Base-by-base conservation (phyloP, 2,888 invertebrate genomes). In the Tetranychus piercei region DNA sequence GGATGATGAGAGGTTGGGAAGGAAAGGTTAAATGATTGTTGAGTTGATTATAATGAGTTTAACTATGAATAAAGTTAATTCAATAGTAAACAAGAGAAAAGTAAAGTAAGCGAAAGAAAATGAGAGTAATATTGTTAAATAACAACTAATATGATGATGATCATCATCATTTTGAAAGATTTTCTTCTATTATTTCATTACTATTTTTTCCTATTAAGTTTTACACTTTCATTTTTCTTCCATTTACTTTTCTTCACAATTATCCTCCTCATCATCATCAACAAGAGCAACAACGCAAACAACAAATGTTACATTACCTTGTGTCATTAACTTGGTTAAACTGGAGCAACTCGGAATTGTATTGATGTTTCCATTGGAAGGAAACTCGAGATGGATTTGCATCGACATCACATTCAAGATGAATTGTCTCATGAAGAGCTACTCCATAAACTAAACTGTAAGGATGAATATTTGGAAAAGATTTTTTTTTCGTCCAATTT, bases 331-430 rank as follows among this genome's bases (percentile, higher is more conserved):
- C 72, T 69, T 74, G 72, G 23, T 74, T 67, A 66, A 76, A 76
- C 20, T 71, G 64, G 6, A 44, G 8, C 23, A 75, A 45, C n/a
- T 75, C 75, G 20, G 70, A 73, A 64, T 75, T 64, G 6, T 34
- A 18, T 72, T 75, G 74, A 72, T 76, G 76, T 72, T 71, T 73
- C 78, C 78, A 79, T 69, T 76, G 77, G 75, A 79, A 79, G 18
- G 74, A 66, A n/a, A 77, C 75, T 23, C 77, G 78, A 3, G 76
- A 44, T 1, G 78, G 78, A 74, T 79, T 78, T 7, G 78, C 75
- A 11, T 79, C 78, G 20, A 79, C 76, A 69, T 78, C 77, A 71
- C 71, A 76, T 44, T 55, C 67, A 15, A 76, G 44, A 8, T 76
- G 23, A 44, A 73, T 67, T 9, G 74, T 64, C 70, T 76, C 76